Evolutionary conservation across 2,113 vertebrate genomes (phyloP).

Genomic region (Ceyx margarethae): DNA sequence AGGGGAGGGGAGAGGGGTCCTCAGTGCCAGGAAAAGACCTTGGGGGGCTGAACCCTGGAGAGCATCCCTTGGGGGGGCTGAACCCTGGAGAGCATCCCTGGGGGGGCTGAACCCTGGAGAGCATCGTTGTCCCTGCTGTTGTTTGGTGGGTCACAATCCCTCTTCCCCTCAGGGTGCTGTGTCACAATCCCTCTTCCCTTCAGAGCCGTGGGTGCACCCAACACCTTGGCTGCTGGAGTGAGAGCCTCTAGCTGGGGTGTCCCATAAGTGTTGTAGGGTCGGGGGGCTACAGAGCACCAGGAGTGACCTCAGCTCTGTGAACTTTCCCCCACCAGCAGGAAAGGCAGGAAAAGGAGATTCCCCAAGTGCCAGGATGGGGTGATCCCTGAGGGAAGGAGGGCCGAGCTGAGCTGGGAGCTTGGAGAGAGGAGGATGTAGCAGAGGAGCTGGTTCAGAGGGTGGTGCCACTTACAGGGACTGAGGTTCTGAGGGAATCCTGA

Average conservation of each 20-base stretch:
- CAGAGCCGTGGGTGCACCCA: constrained; percentile 45
- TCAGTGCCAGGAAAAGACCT: constrained; percentile 50
- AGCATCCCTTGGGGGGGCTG: no score
- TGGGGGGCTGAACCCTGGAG: background rate
- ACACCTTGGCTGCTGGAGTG: constrained; percentile 54
- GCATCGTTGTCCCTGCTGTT: no score
- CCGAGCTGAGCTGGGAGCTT: background rate
- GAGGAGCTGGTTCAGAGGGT: background rate
- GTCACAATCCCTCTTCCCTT: no score
- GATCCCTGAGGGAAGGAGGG: background rate
- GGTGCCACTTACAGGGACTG: background rate
- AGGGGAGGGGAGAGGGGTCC: constrained; percentile 8
- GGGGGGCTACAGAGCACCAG: constrained; percentile 19
- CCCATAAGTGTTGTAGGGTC: constrained; percentile 60
- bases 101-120: no score
- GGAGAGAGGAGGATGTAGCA: background rate
- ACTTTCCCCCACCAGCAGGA: background rate
- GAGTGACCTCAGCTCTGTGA: constrained; percentile 44
- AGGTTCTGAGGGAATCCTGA: constrained; percentile 5
- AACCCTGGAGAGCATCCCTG: no score
- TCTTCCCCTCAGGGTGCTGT: constrained; percentile 49
- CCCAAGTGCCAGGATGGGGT: background rate
- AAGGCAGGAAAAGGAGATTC: background rate
- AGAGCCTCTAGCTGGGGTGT: constrained; percentile 64
- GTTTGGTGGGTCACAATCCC: constrained; percentile 9